Conservation (phyloP, 2,113 vertebrate species). For the Salvelinus sp. region DNA sequence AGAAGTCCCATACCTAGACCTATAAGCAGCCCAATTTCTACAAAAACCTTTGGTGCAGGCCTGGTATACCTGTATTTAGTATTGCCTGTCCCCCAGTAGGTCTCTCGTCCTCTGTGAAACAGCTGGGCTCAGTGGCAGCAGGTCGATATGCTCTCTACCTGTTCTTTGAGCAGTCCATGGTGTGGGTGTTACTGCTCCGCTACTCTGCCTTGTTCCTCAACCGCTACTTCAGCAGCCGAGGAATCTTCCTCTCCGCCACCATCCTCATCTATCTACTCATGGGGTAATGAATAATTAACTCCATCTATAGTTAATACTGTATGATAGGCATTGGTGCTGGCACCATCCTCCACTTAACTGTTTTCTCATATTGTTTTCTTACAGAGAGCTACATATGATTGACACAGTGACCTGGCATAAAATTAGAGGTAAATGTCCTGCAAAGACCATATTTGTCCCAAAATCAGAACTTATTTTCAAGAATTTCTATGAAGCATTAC, state of each 20-base stretch:
- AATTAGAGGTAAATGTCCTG: slow-evolving; percentile 81
- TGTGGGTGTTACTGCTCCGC: slow-evolving; percentile 86
- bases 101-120: slow-evolving; percentile 77
- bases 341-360: background rate
- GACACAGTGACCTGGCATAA: slow-evolving; percentile 87
- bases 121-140: slow-evolving; percentile 72
- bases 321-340: background rate
- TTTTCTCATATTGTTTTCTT: slow-evolving; percentile 26
- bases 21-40: no score
- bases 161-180: slow-evolving; percentile 85
- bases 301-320: background rate
- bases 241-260: slow-evolving; percentile 81
- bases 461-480: no score
- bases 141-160: slow-evolving; percentile 83
- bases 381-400: slow-evolving; percentile 88
- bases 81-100: slow-evolving; percentile 48
- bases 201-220: slow-evolving; percentile 84
- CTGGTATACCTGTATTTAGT: no score
- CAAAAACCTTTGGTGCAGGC: no score
- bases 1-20: no score
- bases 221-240: slow-evolving; percentile 74
- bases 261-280: slow-evolving; percentile 87
- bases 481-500: no score
- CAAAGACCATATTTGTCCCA: background rate
- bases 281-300: slow-evolving; percentile 72